These are phyloP conservation scores for Scomberomorus guttatus DNA, from an alignment of 2,797 vertebrate species.

Conservation along the genomic window DNA sequence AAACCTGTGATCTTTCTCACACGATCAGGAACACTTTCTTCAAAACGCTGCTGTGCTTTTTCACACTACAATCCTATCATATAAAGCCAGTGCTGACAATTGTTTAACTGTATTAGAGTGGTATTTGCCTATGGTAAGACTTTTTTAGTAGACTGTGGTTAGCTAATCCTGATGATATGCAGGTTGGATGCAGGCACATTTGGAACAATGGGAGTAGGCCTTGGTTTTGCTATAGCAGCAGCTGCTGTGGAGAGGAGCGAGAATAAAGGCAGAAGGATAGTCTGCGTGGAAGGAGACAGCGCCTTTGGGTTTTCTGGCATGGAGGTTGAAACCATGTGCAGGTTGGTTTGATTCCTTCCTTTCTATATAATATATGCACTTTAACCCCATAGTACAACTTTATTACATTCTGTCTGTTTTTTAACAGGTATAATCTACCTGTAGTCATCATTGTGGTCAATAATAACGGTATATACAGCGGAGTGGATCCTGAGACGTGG, in stretches of 20 bases:
- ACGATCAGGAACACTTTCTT: not conserved
- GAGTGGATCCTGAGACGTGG: constrained; percentile 91
- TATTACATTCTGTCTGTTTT: not conserved
- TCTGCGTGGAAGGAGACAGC: constrained; percentile 98
- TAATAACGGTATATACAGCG: constrained; percentile 98
- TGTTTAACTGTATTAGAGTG: not conserved
- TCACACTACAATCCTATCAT: not conserved
- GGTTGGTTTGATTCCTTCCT: constrained; percentile 78
- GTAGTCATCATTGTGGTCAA: constrained; percentile 95
- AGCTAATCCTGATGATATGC: constrained; percentile 22
- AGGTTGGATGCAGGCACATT: constrained; percentile 98
- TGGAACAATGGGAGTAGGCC: constrained; percentile 97
- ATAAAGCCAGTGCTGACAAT: not conserved
- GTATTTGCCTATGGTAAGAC: not conserved
- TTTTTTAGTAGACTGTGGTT: not conserved
- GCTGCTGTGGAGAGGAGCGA: constrained; percentile 86
- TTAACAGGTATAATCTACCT: constrained; percentile 91
- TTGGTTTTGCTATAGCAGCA: constrained; percentile 95
- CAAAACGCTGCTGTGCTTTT: not conserved
- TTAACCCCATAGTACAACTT: not conserved
- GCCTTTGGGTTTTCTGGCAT: constrained; percentile 99
- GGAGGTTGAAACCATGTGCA: constrained; percentile 98
- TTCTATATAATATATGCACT: not conserved
- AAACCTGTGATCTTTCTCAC: not conserved
- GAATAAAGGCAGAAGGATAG: constrained; percentile 80